Evolutionary conservation across 2,888 invertebrate genomes (phyloP), one percentile per base, ranked within the genome.

Genomic region (Synergus laeviventris): DNA sequence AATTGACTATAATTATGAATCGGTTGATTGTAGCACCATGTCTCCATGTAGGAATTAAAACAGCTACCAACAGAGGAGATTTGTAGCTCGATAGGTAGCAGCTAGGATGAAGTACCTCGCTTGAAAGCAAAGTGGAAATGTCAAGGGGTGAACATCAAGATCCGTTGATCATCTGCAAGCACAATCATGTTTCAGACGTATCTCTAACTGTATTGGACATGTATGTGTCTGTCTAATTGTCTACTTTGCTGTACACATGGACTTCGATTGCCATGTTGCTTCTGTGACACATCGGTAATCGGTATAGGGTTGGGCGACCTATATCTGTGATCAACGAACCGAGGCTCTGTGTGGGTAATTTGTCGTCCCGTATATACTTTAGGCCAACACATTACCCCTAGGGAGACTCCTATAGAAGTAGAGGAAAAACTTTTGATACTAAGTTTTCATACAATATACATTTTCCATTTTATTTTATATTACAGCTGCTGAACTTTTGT

Each of bases 261-360:
- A 24, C 36, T 31, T 49, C 70, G 45, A 70, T 70, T 49, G 45
- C 49, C 45, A 36, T 38, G 70, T 70, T 45, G 45, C 12, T 70
- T 45, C 70, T n/a, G n/a, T 70, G 70, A 70, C 70, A 70, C 70
- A 70, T 70, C 49, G 70, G 11, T n/a, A 70, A 70, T 70, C 49
- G 70, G 11, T n/a, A 70, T 49, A 70, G 70, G 45, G 31, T 31
- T 66, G 24, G 66, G 16, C 31, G 70, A 70, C 70, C 49, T 70
- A 70, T 70, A 70, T 70, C n/a, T 70, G 45, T 70, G 70, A 70
- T 45, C 49, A 70, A 70, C 70, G 45, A 70, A 36, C 70, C 49
- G 24, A 24, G 45, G 3, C 12, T 45, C 45, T 66, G 16, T 31
- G 31, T 56, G 21, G 56, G 49, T 9, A 70, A 70, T 70, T 49